Base-by-base conservation (phyloP, 1,140 invertebrate species). In the Teleopsis dalmanni region DNA sequence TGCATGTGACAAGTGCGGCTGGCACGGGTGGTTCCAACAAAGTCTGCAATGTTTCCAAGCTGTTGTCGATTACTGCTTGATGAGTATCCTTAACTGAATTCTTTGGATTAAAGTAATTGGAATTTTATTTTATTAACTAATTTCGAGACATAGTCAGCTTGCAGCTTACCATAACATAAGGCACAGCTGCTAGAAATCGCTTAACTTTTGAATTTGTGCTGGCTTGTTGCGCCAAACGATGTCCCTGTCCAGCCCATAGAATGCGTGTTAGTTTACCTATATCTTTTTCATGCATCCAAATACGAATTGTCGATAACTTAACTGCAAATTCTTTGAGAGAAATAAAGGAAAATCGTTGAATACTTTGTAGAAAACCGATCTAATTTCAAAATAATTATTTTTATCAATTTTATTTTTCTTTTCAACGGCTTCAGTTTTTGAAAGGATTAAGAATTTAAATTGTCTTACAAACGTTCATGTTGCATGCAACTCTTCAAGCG, bases 231-330 rank as follows among this genome's bases (percentile, higher is more conserved):
- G 85, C 75, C 4, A 93, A 75, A 50, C 84, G 83, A 35, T 83
- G 74, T 8, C 90, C 91, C 58, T 90, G 84, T 0, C 91, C 90
- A 57, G 89, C 85, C 85, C 89, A 90, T 10, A 95, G 75, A 2
- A 92, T 85, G 58, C 85, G 82, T 61, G 90, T 86, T 36, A 94
- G 71, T 57, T 85, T 84, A 16, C 79, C 78, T 59, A 93, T 77
- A 68, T 93, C 87, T 62, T 85, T 79, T 63, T 92, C 90, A 64
- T 92, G 87, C 52, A 93, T 91, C 89, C 90, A 94, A 73, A 91
- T 90, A 50, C 88, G 76, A 51, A 94, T 91, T 58, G 91, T 91
- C 34, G 89, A 85, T 27, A 85, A 81, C 59, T 87, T 88, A 56
- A 87, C 81, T 58, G 82, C 82, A 59, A 85, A 72, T 66, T 72